These are phyloP conservation scores for Varecia variegata DNA, from an alignment of 2,797 vertebrate species.

Conservation along the genomic window DNA sequence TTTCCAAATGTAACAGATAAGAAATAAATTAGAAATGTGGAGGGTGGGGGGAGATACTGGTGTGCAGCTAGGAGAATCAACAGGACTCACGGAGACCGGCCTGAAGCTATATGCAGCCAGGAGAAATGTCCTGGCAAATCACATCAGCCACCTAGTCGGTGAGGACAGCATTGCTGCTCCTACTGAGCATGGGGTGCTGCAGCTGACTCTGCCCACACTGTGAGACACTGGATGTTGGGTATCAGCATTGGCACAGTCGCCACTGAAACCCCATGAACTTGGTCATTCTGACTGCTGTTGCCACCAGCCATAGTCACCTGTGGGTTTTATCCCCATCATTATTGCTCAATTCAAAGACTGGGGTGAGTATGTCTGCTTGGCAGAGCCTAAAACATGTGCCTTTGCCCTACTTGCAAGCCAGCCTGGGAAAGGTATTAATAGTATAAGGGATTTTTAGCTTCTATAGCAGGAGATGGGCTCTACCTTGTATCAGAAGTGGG, in stretches of 20 bases:
- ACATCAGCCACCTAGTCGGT: background rate
- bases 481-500: background rate
- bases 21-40: conserved; percentile 79
- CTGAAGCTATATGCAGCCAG: too few species aligned
- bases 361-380: background rate
- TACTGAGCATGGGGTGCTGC: background rate
- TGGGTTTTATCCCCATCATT: background rate
- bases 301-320: background rate
- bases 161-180: too few species aligned
- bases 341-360: background rate
- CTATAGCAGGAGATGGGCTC: background rate
- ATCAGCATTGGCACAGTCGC: background rate
- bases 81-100: background rate
- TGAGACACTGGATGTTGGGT: background rate
- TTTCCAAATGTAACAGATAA: conserved; percentile 82
- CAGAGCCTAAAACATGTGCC: background rate
- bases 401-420: background rate
- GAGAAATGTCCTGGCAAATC: background rate
- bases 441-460: background rate
- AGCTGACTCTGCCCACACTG: background rate
- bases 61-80: background rate
- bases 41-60: background rate
- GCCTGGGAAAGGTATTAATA: background rate
- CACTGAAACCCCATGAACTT: background rate
- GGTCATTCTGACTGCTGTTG: background rate